Evolutionary conservation across 2,888 invertebrate genomes (phyloP), one percentile per base, ranked within the genome.

Genomic region (Sthenelais limicola): DNA sequence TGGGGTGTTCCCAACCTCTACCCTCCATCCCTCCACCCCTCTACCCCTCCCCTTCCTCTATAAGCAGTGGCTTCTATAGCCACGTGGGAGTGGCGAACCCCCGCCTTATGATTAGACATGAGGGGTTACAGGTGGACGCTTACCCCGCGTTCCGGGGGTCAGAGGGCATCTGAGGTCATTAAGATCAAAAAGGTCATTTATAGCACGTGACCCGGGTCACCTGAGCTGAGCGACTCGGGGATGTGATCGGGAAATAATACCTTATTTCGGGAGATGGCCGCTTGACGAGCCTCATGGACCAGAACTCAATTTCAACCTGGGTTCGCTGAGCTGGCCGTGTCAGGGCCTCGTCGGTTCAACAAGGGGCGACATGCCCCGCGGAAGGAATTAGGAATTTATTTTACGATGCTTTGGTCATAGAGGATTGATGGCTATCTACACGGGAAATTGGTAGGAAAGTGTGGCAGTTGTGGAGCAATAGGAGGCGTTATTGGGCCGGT

Each of bases 401-500:
- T 58, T 62, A 38, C 38, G 38, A 18, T 43, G 38, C 24, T 26
- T 43, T 2, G 38, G 62, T 28, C 38, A 18, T 35, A 24, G 21
- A 5, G 38, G 62, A 62, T 62, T 62, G 62, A 43, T 24, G 38
- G 56, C 24, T 12, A 26, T 35, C 62, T 21, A 35, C 62, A 62
- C 26, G 38, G 18, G 62, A 62, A 62, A 62, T 62, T 15, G 62
- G 62, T 62, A 35, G 38, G 62, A 62, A 62, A 62, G 62, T 38
- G 62, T 38, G 62, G 43, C 38, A 38, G 35, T 62, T 62, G 62
- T 62, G 24, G 62, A 43, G 62, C 43, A 62, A 62, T 62, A 62
- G 62, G 35, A 9, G n/a, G 38, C 43, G 62, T 15, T 62, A 38
- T 62, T 35, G 35, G 35, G 54, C n/a, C 26, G 35, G 62, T 12